phyloP scores from a whole-genome alignment of 2,113 vertebrate species.

The Rhodinocichla rosea region DNA sequence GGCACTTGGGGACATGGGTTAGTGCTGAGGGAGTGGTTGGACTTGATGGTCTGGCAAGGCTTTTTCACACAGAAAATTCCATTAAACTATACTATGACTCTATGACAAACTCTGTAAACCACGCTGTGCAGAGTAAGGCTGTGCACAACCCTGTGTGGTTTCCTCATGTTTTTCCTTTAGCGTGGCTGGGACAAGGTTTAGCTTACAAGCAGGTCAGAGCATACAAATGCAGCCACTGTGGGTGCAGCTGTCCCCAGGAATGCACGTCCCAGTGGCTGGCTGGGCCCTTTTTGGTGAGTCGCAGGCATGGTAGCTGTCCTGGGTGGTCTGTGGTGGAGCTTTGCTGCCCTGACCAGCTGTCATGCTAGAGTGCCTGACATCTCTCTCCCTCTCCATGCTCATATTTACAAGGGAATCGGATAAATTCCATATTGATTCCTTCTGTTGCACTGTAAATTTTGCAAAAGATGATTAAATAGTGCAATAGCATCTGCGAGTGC shows the following conservation, averaged over 20 bases:
- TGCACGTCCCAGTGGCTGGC: background rate
- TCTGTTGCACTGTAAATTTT: constrained; percentile 76
- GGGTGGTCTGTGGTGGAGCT: background rate
- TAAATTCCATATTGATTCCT: constrained; percentile 78
- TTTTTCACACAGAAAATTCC: background rate
- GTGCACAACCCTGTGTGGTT: background rate
- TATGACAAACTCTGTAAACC: background rate
- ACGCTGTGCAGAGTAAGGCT: background rate
- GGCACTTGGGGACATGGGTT: background rate
- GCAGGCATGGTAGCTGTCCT: background rate
- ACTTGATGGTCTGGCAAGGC: accelerated
- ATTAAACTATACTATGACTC: background rate
- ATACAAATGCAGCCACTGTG: background rate
- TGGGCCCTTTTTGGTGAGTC: background rate
- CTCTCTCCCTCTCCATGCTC: constrained; percentile 45
- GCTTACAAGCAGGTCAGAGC: background rate
- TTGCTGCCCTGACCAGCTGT: background rate
- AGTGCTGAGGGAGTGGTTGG: background rate
- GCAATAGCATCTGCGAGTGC: constrained; percentile 72
- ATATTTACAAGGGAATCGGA: constrained; percentile 72
- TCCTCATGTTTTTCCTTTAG: background rate
- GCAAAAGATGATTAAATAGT: constrained; percentile 82
- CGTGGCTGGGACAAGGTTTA: background rate
- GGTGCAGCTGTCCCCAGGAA: background rate
- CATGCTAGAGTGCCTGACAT: constrained; percentile 41